Evolutionary conservation across 2,113 vertebrate genomes (phyloP).

Genomic region (Oxygymnocypris stewartii): DNA sequence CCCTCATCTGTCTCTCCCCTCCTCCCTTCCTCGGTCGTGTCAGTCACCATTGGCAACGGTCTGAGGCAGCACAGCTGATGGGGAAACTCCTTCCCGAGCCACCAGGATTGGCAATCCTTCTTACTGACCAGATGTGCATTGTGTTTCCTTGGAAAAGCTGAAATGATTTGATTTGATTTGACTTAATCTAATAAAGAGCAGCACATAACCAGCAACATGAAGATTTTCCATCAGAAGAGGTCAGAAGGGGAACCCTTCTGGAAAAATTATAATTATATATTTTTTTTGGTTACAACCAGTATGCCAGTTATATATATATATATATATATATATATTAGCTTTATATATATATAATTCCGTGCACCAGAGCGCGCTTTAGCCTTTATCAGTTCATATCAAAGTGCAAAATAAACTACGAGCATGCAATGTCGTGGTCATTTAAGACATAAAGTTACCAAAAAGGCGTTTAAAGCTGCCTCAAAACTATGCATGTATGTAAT

Average conservation of each 20-base stretch:
- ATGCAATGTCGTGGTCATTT: no score
- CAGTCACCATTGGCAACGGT: conserved; percentile 65
- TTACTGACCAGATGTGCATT: conserved; percentile 53
- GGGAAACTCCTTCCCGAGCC: conserved; percentile 75
- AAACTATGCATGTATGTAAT: no score
- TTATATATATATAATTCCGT: no score
- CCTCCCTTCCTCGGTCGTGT: conserved; percentile 50
- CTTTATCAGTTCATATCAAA: no score
- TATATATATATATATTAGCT: no score
- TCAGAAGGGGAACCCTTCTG: background rate
- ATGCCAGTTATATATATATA: background rate
- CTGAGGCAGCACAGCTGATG: conserved; percentile 67
- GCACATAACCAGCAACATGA: conserved; percentile 16
- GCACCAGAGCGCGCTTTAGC: no score
- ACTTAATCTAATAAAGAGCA: conserved; percentile 39
- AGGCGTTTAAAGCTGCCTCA: no score
- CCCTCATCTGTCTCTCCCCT: conserved; percentile 9
- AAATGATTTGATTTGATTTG: conserved; percentile 48
- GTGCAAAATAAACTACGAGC: no score
- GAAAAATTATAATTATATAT: background rate
- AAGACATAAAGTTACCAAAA: no score
- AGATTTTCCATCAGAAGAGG: background rate
- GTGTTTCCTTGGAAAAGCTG: conserved; percentile 41
- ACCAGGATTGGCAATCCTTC: conserved; percentile 50
- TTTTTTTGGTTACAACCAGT: background rate